Evolutionary conservation across 1,140 invertebrate genomes (phyloP), one percentile per base, ranked within the genome.

Genomic region (Brachionus rubens): DNA sequence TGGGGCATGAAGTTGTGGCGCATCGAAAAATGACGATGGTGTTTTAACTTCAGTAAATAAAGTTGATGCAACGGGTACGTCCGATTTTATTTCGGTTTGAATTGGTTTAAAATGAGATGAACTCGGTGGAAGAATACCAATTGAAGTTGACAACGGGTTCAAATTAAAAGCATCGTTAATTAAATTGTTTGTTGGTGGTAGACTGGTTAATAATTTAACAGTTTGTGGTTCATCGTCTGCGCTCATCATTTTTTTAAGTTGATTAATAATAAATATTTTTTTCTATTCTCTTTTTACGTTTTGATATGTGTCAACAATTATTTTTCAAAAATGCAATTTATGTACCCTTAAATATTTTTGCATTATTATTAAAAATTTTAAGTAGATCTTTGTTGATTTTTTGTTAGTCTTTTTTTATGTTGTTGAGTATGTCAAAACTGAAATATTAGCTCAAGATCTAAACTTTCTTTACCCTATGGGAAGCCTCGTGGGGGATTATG

Each of bases 21-120:
- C 24, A 16, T 50, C 46, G 4, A 54, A 54, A 3, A n/a, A 30
- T n/a, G 46, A 54, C 1, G 36, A 46, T 28, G 33, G 21, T 50
- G 50, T 16, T 33, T 28, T 9, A 9, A 3, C 21, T 14, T 28
- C 12, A 6, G 30, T 16, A 14, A 54, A 54, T 9, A n/a, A 19
- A 12, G 46, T 19, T 41, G 50, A 50, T 19, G 48, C 3, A 4
- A 7, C 24, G 3, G 24, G 48, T 26, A 12, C 10, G 28, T 70
- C 43, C 6, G 10, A 3, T 19, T 65, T 41, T 4, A 14, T 26
- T 21, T 47, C 65, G 3, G 68, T 21, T 72, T 72, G 43, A 30
- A 72, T 72, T 9, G 68, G 68, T 33, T 72, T 48, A 48, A 72
- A 72, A 48, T 72, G 68, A 3, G 46, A 36, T 9, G 46, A 50